These are phyloP conservation scores for Climacteris rufus DNA, from an alignment of 2,113 vertebrate species.

Conservation along the genomic window DNA sequence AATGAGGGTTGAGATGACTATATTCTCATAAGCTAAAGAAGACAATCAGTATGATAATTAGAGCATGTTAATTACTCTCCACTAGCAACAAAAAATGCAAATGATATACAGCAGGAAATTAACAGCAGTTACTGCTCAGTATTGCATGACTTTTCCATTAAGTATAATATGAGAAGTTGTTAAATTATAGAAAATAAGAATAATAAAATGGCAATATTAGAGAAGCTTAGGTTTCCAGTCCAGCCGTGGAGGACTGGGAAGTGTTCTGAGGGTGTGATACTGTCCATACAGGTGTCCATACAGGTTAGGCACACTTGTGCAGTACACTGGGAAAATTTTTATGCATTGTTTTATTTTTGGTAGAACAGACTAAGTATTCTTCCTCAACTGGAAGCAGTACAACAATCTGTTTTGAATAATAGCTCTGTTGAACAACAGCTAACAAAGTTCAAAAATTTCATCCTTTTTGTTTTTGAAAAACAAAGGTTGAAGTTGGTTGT, in stretches of 20 bases:
- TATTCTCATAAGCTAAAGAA: slow-evolving; percentile 72
- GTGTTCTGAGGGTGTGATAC: neutral
- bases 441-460: neutral
- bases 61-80: slow-evolving; percentile 79
- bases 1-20: slow-evolving; percentile 58
- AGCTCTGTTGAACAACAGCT: neutral
- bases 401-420: slow-evolving; percentile 25
- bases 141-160: slow-evolving; percentile 86
- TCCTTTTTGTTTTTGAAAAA: neutral
- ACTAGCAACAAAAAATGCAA: slow-evolving; percentile 77
- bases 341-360: slow-evolving; percentile 30
- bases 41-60: slow-evolving; percentile 79
- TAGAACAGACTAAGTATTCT: neutral
- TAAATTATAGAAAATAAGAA: slow-evolving; percentile 82
- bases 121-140: slow-evolving; percentile 83
- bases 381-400: neutral
- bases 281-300: neutral
- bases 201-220: slow-evolving; percentile 75
- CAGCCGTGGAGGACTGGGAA: slow-evolving; percentile 40
- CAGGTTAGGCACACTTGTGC: neutral
- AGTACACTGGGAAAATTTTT: neutral
- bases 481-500: neutral
- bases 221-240: slow-evolving; percentile 52
- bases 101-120: slow-evolving; percentile 83
- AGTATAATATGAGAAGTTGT: slow-evolving; percentile 79